These are phyloP conservation scores for Polyommatus icarus DNA, from an alignment of 2,888 invertebrate species.

Conservation along the genomic window DNA sequence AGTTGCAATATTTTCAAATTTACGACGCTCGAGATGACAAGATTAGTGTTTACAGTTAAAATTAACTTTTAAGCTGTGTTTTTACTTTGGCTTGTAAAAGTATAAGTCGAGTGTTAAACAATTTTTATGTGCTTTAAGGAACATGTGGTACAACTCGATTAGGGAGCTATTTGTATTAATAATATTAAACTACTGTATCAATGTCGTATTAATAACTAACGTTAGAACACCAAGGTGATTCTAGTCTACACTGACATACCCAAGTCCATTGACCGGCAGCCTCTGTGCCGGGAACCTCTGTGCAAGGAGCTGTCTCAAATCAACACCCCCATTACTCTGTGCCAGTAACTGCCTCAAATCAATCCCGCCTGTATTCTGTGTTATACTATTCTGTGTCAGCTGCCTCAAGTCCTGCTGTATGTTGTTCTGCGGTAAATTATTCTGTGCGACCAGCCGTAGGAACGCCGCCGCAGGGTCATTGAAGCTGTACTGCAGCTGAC, in stretches of 20 bases:
- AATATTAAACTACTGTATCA: not conserved
- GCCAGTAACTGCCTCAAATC: not conserved
- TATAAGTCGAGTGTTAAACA: not conserved
- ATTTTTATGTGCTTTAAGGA: not conserved
- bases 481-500: constrained; percentile 15
- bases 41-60: not conserved
- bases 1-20: not conserved
- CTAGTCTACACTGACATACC: constrained; percentile 40
- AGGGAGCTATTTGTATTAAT: not conserved
- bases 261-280: constrained; percentile 54
- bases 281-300: constrained; percentile 49
- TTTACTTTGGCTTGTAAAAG: not conserved
- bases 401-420: not conserved
- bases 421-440: not conserved
- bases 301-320: not conserved
- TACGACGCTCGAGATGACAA: not conserved
- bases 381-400: not conserved
- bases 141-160: not conserved
- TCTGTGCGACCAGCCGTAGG: not conserved
- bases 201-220: not conserved
- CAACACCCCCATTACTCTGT: not conserved
- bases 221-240: not conserved
- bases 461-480: constrained; percentile 9
- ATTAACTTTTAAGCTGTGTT: not conserved
- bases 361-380: not conserved